These are phyloP conservation scores for Loriculus beryllinus DNA, from an alignment of 2,797 vertebrate genomes.

Conservation along the genomic window DNA sequence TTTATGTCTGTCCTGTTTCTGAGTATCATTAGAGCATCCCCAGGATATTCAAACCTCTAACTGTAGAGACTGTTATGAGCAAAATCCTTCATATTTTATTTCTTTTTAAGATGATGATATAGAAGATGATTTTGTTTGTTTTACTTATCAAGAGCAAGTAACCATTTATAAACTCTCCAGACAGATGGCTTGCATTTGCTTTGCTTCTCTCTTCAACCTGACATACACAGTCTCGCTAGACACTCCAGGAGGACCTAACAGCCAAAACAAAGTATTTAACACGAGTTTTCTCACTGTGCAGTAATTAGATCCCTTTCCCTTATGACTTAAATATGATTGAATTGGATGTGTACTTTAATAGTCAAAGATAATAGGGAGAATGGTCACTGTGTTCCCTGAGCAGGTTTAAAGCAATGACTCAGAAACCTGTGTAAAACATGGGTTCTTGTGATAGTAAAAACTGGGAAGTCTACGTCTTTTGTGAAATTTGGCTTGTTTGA, in stretches of 20 bases:
- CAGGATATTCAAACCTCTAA: background rate
- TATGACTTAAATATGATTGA: background rate
- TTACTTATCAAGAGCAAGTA: background rate
- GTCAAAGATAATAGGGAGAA: background rate
- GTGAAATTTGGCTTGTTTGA: background rate
- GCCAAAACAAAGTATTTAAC: constrained; percentile 19
- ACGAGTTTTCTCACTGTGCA: background rate
- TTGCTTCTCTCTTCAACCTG: background rate
- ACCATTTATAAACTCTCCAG: background rate
- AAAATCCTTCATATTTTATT: background rate
- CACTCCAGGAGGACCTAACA: background rate
- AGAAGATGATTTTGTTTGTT: background rate
- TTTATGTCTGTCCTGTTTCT: background rate
- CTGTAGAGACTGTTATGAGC: background rate
- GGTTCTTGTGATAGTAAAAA: background rate
- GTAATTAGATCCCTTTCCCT: constrained; percentile 4
- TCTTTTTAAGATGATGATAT: background rate
- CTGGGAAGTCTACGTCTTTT: background rate
- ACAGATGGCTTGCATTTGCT: constrained; percentile 20
- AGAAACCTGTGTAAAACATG: background rate
- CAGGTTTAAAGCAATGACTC: background rate
- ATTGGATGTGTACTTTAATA: constrained; percentile 12
- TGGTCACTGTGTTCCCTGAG: background rate
- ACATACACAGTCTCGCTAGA: background rate
- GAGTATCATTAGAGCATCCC: background rate